phyloP scores from a whole-genome alignment of 2,888 invertebrate species.

The Callyntrura guangdongensis region DNA sequence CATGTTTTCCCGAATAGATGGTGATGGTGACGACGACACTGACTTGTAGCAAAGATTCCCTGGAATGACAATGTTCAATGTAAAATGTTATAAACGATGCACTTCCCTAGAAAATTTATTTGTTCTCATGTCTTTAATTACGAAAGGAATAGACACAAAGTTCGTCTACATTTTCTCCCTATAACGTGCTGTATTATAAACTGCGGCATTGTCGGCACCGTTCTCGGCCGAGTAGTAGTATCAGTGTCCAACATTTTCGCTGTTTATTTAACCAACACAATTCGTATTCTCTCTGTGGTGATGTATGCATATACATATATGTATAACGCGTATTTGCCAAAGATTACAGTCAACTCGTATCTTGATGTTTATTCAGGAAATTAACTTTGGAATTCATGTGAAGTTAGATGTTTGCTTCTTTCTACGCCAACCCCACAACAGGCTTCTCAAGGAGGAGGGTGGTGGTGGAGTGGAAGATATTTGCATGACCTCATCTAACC shows the following conservation, averaged over 20 bases:
- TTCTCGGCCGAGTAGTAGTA: neutral
- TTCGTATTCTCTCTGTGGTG: neutral
- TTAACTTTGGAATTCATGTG: constrained; percentile 71
- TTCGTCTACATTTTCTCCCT: neutral
- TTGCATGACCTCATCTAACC: constrained; percentile 62
- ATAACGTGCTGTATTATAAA: neutral
- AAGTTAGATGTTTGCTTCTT: constrained; percentile 59
- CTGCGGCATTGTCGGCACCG: neutral
- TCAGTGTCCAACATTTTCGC: neutral
- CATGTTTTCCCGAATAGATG: neutral
- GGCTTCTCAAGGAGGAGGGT: neutral
- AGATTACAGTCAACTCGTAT: constrained; percentile 40
- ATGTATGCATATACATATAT: neutral
- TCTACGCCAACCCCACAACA: constrained; percentile 1
- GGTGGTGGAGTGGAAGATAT: constrained; percentile 11
- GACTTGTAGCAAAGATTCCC: neutral
- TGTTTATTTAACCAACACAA: constrained; percentile 22
- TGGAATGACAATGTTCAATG: too few relatives aligned
- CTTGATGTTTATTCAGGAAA: constrained; percentile 71
- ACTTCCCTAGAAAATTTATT: constrained; percentile 1
- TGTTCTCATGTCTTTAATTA: too few relatives aligned
- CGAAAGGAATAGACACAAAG: neutral
- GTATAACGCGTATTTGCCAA: neutral
- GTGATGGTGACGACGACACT: constrained; percentile 14
- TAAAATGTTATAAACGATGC: neutral